Evolutionary conservation across 2,113 vertebrate genomes (phyloP).

Genomic region (Octodon degus): DNA sequence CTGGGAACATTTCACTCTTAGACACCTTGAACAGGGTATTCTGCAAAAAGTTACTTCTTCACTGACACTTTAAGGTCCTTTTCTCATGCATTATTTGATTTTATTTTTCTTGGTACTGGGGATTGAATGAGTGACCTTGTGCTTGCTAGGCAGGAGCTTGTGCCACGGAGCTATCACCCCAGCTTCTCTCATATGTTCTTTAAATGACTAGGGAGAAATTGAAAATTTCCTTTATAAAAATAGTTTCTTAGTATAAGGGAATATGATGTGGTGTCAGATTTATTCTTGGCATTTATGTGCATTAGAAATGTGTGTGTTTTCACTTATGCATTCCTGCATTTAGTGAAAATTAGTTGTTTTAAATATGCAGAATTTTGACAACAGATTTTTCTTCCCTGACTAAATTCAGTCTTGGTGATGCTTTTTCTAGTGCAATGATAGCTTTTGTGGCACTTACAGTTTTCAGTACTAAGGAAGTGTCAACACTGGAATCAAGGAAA

Average conservation of each 20-base stretch:
- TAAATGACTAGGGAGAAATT: slow-evolving; percentile 52
- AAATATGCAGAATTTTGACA: background rate
- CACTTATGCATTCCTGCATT: background rate
- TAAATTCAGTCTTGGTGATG: slow-evolving; percentile 24
- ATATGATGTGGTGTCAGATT: slow-evolving; percentile 44
- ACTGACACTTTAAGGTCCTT: slow-evolving; percentile 66
- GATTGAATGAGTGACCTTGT: no score
- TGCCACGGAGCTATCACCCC: no score
- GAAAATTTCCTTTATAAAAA: slow-evolving; percentile 54
- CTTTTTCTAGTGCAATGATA: background rate
- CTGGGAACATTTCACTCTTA: slow-evolving; percentile 79
- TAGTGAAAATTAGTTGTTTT: background rate
- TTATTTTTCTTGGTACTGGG: no score
- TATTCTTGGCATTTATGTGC: background rate
- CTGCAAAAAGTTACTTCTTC: slow-evolving; percentile 66
- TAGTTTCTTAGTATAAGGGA: slow-evolving; percentile 60
- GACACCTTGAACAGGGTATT: slow-evolving; percentile 63
- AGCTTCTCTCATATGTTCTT: slow-evolving; percentile 46
- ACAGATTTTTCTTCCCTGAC: background rate
- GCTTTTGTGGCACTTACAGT: background rate
- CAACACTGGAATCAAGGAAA: background rate
- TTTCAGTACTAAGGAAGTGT: background rate
- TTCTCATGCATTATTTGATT: no score
- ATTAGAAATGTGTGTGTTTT: background rate
- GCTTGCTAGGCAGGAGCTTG: no score